phyloP scores from a whole-genome alignment of 2,888 invertebrate species.

The Ecdyonurus torrentis region DNA sequence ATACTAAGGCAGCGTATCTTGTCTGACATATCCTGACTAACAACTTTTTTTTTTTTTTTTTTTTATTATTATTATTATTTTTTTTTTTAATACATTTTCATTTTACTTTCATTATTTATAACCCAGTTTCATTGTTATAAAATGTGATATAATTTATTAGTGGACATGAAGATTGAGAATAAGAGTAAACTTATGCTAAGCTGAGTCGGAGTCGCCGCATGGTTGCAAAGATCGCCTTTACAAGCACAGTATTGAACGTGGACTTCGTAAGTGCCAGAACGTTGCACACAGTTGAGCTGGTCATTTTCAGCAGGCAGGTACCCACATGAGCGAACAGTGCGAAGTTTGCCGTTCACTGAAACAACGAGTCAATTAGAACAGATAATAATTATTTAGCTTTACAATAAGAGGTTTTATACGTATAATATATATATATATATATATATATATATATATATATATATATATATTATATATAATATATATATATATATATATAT shows the following conservation, averaged over 20 bases:
- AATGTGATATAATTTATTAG: constrained; percentile 6
- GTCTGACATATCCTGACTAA: neutral
- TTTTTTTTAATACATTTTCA: neutral
- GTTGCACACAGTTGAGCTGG: constrained; percentile 41
- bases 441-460: too few relatives aligned
- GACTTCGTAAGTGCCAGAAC: constrained; percentile 58
- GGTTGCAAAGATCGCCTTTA: constrained; percentile 58
- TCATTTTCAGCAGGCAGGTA: constrained; percentile 42
- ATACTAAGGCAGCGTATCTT: neutral
- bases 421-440: too few relatives aligned
- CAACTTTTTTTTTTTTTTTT: constrained; percentile 7
- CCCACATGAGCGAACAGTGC: constrained; percentile 67
- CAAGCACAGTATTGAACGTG: constrained; percentile 63
- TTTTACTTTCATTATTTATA: constrained; percentile 1
- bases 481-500: too few relatives aligned
- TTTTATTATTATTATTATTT: constrained; percentile 5
- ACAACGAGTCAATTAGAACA: constrained; percentile 15
- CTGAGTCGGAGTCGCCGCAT: constrained; percentile 22
- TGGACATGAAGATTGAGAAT: constrained; percentile 2
- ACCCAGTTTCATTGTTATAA: constrained; percentile 8
- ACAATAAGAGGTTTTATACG: too few relatives aligned
- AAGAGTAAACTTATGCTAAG: constrained; percentile 5
- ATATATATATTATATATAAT: too few relatives aligned
- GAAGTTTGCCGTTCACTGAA: constrained; percentile 56
- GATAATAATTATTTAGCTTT: too few relatives aligned